These are phyloP conservation scores for Thysanoteuthis rhombus DNA, from an alignment of 2,888 invertebrate genomes.

Conservation along the genomic window DNA sequence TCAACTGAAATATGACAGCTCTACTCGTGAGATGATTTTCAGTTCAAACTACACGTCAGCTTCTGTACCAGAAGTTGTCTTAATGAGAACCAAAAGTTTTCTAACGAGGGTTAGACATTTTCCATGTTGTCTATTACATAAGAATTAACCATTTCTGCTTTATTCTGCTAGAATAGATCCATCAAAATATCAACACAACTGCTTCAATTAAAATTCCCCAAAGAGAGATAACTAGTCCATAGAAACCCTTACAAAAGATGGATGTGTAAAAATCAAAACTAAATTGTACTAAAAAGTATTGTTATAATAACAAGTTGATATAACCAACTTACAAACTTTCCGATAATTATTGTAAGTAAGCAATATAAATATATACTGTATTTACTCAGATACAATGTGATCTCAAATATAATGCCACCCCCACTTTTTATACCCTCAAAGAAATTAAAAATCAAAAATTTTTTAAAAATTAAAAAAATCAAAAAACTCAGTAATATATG, in stretches of 20 bases:
- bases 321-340: neutral
- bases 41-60: neutral
- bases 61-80: neutral
- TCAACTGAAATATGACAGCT: neutral
- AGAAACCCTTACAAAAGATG: no score
- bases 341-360: neutral
- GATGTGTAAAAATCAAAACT: no score
- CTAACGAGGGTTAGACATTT: no score
- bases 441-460: no score
- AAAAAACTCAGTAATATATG: no score
- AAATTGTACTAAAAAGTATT: no score
- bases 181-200: neutral
- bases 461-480: no score
- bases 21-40: neutral
- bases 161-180: neutral
- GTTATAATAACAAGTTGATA: neutral
- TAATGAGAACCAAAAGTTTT: neutral
- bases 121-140: neutral
- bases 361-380: no score
- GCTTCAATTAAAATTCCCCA: neutral
- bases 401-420: no score
- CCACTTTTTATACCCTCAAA: no score
- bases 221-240: neutral
- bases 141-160: neutral
- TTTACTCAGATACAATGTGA: no score